Percentiles rank a stretch among this genome's conserved stretches.
Evolutionary conservation across 1,140 invertebrate genomes (phyloP).

Genomic region (Archegozetes longisetosus): DNA sequence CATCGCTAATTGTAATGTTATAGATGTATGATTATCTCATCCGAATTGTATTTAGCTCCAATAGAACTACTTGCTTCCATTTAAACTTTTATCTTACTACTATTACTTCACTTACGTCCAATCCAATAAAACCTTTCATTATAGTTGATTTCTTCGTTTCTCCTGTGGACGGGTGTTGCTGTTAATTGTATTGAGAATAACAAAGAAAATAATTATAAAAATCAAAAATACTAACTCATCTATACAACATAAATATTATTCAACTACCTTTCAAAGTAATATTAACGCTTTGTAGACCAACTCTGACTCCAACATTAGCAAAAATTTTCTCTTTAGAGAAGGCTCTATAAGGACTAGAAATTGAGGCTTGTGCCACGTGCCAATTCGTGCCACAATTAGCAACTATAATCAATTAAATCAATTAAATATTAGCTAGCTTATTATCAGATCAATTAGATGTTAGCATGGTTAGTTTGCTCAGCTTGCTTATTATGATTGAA

Average conservation of each 20-base stretch:
- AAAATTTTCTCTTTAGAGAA: slow-evolving; percentile 73
- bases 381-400: slow-evolving; percentile 76
- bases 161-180: slow-evolving; percentile 48
- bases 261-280: slow-evolving; percentile 73
- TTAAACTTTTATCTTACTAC: too few relatives aligned
- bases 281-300: slow-evolving; percentile 87
- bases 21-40: background rate
- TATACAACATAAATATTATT: background rate
- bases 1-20: background rate
- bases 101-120: slow-evolving; percentile 53
- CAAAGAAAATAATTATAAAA: background rate
- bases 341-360: slow-evolving; percentile 74
- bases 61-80: too few relatives aligned
- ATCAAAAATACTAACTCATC: background rate
- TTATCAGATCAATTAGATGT: background rate
- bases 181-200: slow-evolving; percentile 24
- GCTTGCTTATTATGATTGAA: too few relatives aligned
- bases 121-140: slow-evolving; percentile 89
- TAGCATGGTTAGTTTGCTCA: background rate
- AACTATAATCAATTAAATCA: slow-evolving; percentile 43
- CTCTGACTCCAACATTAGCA: slow-evolving; percentile 72
- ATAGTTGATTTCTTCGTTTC: slow-evolving; percentile 65
- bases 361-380: slow-evolving; percentile 70
- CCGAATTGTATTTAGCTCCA: too few relatives aligned
- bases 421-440: slow-evolving; percentile 9